Percentiles rank a stretch among this genome's conserved stretches.
These are phyloP conservation scores for Gracilinanus agilis DNA, from an alignment of 2,113 vertebrate genomes.

Conservation along the genomic window DNA sequence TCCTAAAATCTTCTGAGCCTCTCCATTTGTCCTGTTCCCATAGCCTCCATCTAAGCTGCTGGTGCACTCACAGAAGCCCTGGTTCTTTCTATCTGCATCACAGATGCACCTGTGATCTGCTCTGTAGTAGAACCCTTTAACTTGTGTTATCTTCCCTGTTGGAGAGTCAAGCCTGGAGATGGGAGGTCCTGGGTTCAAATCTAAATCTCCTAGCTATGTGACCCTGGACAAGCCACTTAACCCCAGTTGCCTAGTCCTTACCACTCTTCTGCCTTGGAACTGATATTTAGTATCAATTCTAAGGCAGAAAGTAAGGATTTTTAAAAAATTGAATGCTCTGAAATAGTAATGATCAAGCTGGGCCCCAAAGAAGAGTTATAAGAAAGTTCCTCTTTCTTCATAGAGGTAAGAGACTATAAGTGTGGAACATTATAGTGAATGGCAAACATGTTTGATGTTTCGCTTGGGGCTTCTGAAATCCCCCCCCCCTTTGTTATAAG, in stretches of 20 bases:
- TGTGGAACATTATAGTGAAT: neutral
- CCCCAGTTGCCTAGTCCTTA: too few species aligned
- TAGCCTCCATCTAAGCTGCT: neutral
- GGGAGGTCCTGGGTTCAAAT: too few species aligned
- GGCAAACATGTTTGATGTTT: neutral
- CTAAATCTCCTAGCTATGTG: too few species aligned
- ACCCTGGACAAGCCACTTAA: too few species aligned
- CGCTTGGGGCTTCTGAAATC: neutral
- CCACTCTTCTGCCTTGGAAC: too few species aligned
- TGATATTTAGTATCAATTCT: too few species aligned
- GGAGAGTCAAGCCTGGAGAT: too few species aligned
- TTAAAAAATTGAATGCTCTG: neutral
- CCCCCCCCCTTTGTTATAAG: neutral
- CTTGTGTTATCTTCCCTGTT: neutral
- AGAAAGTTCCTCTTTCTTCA: neutral
- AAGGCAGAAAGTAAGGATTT: too few species aligned
- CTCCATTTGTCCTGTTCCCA: too few species aligned
- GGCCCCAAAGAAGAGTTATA: too few species aligned
- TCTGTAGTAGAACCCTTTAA: neutral
- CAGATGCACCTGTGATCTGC: neutral
- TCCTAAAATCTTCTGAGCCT: too few species aligned
- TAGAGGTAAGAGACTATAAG: neutral
- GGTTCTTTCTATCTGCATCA: neutral
- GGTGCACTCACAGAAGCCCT: neutral
- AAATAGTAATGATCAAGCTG: neutral